Percentiles rank a stretch among this genome's conserved stretches.
Evolutionary conservation across 2,113 vertebrate genomes (phyloP).

Genomic region (Cygnus atratus): DNA sequence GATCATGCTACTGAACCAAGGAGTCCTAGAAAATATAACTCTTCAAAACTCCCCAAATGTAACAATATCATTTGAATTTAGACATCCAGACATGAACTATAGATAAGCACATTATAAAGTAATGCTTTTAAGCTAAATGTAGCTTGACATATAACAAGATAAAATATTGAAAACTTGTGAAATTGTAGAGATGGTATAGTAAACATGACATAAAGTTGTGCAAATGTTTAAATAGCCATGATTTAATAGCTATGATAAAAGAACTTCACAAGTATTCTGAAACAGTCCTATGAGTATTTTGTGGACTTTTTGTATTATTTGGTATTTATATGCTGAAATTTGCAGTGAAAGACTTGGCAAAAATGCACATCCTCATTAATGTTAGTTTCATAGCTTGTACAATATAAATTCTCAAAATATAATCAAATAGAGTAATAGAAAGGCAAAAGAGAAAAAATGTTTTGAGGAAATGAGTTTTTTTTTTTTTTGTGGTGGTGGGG

Average conservation of each 20-base stretch:
- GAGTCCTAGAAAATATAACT: neutral
- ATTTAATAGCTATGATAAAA: neutral
- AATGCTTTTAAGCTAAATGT: neutral
- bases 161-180: neutral
- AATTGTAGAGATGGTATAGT: neutral
- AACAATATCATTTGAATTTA: neutral
- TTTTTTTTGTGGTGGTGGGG: too few relatives aligned
- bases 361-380: rapidly evolving
- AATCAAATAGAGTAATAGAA: neutral
- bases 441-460: neutral
- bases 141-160: neutral
- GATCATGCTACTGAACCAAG: neutral
- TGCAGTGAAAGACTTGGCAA: neutral
- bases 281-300: neutral
- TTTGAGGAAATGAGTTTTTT: neutral
- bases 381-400: neutral
- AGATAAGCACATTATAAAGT: neutral
- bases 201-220: neutral
- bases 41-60: neutral
- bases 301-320: neutral
- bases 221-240: neutral
- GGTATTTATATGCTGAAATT: neutral
- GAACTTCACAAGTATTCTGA: neutral
- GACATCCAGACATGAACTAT: neutral
- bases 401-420: neutral